Evolutionary conservation across 2,113 vertebrate species (phyloP).

Genomic region (Poeciliopsis retropinna): DNA sequence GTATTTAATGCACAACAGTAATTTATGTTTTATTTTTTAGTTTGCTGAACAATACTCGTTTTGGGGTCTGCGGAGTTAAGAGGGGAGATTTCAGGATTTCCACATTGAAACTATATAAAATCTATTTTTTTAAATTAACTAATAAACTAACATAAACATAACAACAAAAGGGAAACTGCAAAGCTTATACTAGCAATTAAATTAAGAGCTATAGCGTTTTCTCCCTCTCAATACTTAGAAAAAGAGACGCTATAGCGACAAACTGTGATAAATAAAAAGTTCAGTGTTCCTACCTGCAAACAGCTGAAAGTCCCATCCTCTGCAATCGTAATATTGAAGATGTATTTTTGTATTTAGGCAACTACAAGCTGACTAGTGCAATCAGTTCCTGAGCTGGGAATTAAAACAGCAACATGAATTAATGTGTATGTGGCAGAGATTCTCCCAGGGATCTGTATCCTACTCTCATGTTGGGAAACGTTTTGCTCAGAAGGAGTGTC

Average conservation of each 20-base stretch:
- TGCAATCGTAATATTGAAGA: slow-evolving; percentile 10
- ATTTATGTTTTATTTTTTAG: background rate
- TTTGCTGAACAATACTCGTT: background rate
- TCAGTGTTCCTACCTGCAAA: slow-evolving; percentile 52
- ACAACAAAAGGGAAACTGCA: background rate
- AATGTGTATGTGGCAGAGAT: background rate
- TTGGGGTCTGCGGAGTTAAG: too few species aligned
- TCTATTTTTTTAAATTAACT: too few species aligned
- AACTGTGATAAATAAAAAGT: slow-evolving; percentile 4
- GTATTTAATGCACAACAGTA: background rate
- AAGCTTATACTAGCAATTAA: background rate
- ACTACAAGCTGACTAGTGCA: slow-evolving; percentile 32
- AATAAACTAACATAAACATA: too few species aligned
- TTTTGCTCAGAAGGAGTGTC: slow-evolving; percentile 4
- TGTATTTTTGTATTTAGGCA: slow-evolving; percentile 17
- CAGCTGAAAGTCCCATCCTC: background rate
- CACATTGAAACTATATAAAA: too few species aligned
- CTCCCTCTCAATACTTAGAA: background rate
- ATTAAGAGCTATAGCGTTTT: background rate
- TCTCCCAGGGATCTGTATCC: slow-evolving; percentile 31
- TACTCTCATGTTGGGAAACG: slow-evolving; percentile 20
- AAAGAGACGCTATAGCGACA: too few species aligned
- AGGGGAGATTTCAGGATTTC: too few species aligned
- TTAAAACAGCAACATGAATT: background rate
- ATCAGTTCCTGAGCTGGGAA: slow-evolving; percentile 38